These are phyloP conservation scores for Bursaphelenchus mucronatus DNA, from an alignment of 1,140 invertebrate genomes.

Conservation along the genomic window DNA sequence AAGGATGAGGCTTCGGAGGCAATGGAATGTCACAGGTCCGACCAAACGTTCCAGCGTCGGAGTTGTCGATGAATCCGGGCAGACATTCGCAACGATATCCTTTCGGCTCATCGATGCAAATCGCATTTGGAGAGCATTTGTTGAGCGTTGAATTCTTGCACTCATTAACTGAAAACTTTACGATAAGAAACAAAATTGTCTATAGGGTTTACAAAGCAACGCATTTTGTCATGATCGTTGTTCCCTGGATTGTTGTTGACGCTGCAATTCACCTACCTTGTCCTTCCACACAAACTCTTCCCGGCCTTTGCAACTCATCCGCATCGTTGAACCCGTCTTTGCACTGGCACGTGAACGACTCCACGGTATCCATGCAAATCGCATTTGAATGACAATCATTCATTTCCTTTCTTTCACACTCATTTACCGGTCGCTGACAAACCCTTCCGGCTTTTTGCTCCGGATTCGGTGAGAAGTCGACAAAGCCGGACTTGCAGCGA, in stretches of 20 bases:
- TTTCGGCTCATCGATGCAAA: conserved; percentile 43
- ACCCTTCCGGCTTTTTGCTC: conserved; percentile 45
- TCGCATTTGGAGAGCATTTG: conserved; percentile 51
- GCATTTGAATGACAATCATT: conserved; percentile 58
- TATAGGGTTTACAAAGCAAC: too few species aligned
- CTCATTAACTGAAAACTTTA: conserved; percentile 43
- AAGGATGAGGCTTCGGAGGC: conserved; percentile 40
- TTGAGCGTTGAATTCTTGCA: conserved; percentile 52
- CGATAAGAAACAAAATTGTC: too few species aligned
- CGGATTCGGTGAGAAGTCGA: conserved; percentile 59
- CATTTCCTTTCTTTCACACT: conserved; percentile 42
- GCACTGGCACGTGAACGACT: conserved; percentile 43
- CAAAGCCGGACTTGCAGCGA: conserved; percentile 61
- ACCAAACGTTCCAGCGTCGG: conserved; percentile 42
- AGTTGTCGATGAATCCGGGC: conserved; percentile 52
- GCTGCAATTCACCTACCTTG: too few species aligned
- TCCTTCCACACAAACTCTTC: conserved; percentile 40
- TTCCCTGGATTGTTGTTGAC: conserved; percentile 57
- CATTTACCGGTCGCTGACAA: conserved; percentile 50
- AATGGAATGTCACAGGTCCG: not conserved
- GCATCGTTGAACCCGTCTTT: conserved; percentile 50
- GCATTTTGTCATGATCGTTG: too few species aligned
- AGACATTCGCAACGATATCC: conserved; percentile 49
- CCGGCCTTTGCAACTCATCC: conserved; percentile 59
- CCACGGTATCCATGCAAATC: conserved; percentile 54